These are phyloP conservation scores for Drosophila eohydei DNA, from an alignment of 2,888 invertebrate species.

Conservation along the genomic window DNA sequence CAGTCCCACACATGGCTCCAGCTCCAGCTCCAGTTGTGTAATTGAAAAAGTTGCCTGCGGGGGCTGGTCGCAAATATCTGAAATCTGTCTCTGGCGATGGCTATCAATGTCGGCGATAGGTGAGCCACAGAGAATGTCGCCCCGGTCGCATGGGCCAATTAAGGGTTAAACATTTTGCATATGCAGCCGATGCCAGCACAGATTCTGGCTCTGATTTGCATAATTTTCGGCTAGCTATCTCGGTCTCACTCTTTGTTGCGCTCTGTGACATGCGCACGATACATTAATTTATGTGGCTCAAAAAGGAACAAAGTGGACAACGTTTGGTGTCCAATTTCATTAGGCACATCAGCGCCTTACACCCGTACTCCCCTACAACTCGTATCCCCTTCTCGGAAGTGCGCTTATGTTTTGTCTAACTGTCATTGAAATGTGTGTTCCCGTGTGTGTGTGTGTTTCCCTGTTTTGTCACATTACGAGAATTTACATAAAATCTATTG, in stretches of 20 bases:
- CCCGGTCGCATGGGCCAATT: constrained; percentile 75
- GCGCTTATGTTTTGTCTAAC: constrained; percentile 79
- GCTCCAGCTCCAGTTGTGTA: constrained; percentile 44
- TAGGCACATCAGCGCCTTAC: constrained; percentile 61
- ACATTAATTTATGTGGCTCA: constrained; percentile 77
- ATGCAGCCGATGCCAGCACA: constrained; percentile 46
- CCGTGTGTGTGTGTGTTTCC: constrained; percentile 60
- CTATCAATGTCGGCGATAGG: constrained; percentile 78
- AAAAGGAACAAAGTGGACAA: constrained; percentile 37
- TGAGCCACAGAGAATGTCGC: constrained; percentile 62
- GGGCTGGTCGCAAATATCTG: constrained; percentile 42
- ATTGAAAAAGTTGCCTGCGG: constrained; percentile 71
- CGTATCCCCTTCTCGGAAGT: constrained; percentile 17
- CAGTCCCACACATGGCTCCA: constrained; percentile 16
- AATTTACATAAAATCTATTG: constrained; percentile 80
- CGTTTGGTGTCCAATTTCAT: constrained; percentile 81
- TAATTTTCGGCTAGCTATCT: constrained; percentile 63
- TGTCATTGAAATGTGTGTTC: constrained; percentile 83
- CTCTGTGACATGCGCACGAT: constrained; percentile 56
- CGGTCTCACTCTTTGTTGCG: background rate
- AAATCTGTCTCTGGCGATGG: constrained; percentile 59
- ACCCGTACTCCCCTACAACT: background rate
- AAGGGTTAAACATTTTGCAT: constrained; percentile 82
- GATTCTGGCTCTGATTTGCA: constrained; percentile 70
- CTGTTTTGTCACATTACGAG: constrained; percentile 78